Evolutionary conservation across 37 sponge, comb jelly and placozoan species (phyloP).

Genomic region (Crambe crambe): DNA sequence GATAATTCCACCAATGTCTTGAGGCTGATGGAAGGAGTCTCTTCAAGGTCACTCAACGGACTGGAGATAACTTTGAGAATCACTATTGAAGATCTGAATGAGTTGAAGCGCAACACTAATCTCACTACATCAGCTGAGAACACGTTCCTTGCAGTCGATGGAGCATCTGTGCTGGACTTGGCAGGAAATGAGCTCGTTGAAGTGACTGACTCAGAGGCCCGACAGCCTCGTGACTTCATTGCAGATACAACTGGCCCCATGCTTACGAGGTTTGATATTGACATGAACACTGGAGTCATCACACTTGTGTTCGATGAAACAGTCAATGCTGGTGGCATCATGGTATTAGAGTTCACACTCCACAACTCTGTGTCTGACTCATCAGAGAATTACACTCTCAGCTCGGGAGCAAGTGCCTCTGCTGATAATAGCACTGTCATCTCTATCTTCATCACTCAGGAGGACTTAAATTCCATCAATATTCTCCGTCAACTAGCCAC

Average conservation of each 20-base stretch:
- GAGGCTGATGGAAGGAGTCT: constrained; percentile 52
- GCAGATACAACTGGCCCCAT: constrained; percentile 63
- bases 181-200: constrained; percentile 62
- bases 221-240: constrained; percentile 35
- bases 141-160: constrained; percentile 63
- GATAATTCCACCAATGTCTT: constrained; percentile 27
- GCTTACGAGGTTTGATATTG: constrained; percentile 61
- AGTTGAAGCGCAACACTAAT: constrained; percentile 70
- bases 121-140: constrained; percentile 41
- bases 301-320: constrained; percentile 79
- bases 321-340: constrained; percentile 56
- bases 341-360: constrained; percentile 50
- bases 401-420: constrained; percentile 17
- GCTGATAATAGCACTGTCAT: constrained; percentile 50
- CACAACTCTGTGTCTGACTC: constrained; percentile 28
- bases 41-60: constrained; percentile 53
- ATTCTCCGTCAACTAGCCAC: constrained; percentile 58
- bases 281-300: constrained; percentile 68
- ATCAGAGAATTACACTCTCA: constrained; percentile 34
- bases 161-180: constrained; percentile 49
- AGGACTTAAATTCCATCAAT: constrained; percentile 81
- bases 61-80: constrained; percentile 49
- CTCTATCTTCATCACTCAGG: constrained; percentile 43
- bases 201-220: constrained; percentile 25
- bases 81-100: constrained; percentile 73